A percentile compares a stretch with the other conserved stretches of the same genome.
Evolutionary conservation across 1,140 invertebrate genomes (phyloP).

Genomic region (Temnothorax longispinosus): DNA sequence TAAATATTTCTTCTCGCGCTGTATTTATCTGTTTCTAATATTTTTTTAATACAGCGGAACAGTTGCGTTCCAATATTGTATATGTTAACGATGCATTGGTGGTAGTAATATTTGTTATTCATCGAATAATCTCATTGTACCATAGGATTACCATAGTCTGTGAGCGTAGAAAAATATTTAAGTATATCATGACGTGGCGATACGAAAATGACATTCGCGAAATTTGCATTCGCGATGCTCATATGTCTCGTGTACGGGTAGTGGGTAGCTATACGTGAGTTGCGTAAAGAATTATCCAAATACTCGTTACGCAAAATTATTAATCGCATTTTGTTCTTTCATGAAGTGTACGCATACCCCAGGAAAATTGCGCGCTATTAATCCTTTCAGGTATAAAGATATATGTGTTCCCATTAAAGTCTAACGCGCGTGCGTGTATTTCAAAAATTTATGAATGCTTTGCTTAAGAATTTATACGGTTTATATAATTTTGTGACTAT

Average conservation of each 20-base stretch:
- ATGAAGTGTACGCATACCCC: not conserved
- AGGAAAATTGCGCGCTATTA: not conserved
- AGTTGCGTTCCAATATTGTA: not conserved
- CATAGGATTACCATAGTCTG: not conserved
- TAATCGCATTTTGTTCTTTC: conserved; percentile 20
- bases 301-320: conserved; percentile 36
- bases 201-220: conserved; percentile 37
- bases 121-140: not conserved
- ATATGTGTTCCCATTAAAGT: not conserved
- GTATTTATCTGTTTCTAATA: not conserved
- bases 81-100: not conserved
- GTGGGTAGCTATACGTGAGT: conserved; percentile 34
- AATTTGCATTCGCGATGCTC: conserved; percentile 52
- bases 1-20: not conserved
- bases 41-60: not conserved
- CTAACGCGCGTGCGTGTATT: not conserved
- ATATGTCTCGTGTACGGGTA: not conserved
- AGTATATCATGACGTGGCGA: not conserved
- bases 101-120: conserved; percentile 31
- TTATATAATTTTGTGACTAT: not conserved
- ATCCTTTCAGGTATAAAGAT: not conserved
- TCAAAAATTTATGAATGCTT: not conserved
- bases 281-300: conserved; percentile 14
- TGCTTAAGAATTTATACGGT: not conserved
- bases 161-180: conserved; percentile 1